Percentiles rank a stretch among this genome's conserved stretches.
Evolutionary conservation across 2,113 vertebrate species (phyloP).

Genomic region (Nyctereutes procyonoides): DNA sequence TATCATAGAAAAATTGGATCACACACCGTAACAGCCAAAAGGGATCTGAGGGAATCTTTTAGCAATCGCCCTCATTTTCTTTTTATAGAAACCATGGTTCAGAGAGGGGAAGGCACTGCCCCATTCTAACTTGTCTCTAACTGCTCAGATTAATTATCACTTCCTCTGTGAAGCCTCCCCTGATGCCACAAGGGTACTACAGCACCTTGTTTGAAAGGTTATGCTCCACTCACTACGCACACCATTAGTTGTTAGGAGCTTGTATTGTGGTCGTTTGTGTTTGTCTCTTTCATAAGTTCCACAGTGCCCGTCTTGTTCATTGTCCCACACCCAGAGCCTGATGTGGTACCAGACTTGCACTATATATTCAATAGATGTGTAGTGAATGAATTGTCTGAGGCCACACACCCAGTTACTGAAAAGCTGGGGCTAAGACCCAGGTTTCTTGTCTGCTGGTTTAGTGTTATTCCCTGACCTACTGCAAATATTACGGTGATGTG

Average conservation of each 20-base stretch:
- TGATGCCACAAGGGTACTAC: background rate
- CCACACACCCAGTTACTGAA: background rate
- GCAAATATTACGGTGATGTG: background rate
- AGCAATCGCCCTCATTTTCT: background rate
- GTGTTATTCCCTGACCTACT: background rate
- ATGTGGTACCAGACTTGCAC: background rate
- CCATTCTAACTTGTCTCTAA: background rate
- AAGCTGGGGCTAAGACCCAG: background rate
- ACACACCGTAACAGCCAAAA: background rate
- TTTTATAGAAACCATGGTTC: background rate
- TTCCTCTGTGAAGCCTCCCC: background rate
- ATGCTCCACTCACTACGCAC: too few species aligned
- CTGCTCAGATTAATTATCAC: background rate
- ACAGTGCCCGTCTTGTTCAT: background rate
- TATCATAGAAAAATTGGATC: slow-evolving; percentile 55
- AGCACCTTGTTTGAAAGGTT: background rate
- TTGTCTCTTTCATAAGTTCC: background rate
- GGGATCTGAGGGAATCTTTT: background rate
- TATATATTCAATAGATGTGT: background rate
- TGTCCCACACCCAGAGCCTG: background rate
- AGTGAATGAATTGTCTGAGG: background rate
- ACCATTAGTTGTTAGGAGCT: background rate
- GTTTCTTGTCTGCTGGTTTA: background rate
- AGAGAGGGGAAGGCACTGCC: background rate
- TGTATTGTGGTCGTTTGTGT: background rate